These are phyloP conservation scores for Crossoptilon crossoptilon DNA, from an alignment of 2,797 vertebrate genomes.

Conservation along the genomic window DNA sequence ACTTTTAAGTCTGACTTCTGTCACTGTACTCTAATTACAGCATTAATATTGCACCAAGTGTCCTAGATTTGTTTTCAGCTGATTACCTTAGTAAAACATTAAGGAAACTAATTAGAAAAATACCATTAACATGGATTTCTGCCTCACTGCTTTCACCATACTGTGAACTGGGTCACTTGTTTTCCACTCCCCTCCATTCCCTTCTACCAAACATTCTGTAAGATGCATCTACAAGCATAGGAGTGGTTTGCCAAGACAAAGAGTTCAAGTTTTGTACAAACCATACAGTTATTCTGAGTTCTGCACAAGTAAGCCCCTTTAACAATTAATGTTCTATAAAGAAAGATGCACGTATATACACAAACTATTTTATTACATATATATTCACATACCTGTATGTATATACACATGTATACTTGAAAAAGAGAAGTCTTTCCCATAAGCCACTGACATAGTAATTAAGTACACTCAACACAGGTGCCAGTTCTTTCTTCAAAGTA, in stretches of 20 bases:
- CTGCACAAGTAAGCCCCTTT: not conserved
- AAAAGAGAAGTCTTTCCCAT: not conserved
- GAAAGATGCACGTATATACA: not conserved
- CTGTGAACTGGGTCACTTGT: not conserved
- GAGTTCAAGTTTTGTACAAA: not conserved
- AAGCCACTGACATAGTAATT: not conserved
- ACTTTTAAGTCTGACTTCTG: not conserved
- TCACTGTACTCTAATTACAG: not conserved
- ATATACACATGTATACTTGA: accelerated
- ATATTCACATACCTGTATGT: not conserved
- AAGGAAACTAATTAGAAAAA: not conserved
- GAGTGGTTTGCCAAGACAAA: not conserved
- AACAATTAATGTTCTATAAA: not conserved
- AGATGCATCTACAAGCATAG: not conserved
- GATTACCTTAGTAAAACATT: not conserved
- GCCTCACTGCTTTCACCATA: not conserved
- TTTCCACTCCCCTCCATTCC: accelerated
- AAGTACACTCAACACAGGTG: accelerated
- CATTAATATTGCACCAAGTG: not conserved
- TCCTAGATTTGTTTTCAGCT: not conserved
- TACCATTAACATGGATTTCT: not conserved
- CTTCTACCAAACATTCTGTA: no score
- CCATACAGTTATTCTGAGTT: not conserved
- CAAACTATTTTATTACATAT: not conserved
- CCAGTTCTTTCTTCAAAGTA: not conserved